Percentiles rank a stretch among this genome's conserved stretches.
These are phyloP conservation scores for Microtus oregoni DNA, from an alignment of 2,113 vertebrate species.

Conservation along the genomic window DNA sequence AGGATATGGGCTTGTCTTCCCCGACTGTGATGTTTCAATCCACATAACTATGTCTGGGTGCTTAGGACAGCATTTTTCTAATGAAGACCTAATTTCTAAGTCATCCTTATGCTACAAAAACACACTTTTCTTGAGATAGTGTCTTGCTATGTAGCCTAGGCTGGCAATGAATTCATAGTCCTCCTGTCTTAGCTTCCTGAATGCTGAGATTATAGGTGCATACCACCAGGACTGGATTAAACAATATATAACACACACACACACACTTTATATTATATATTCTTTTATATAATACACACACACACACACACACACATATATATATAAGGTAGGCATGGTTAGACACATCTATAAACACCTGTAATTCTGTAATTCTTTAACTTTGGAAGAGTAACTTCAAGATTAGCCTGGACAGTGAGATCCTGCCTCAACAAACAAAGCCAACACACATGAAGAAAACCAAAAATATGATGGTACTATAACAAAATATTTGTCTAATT, in stretches of 20 bases:
- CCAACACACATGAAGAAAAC: background rate
- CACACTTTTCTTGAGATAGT: background rate
- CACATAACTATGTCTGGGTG: no score
- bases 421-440: background rate
- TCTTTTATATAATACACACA: no score
- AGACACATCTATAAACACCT: background rate
- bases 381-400: background rate
- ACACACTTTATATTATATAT: no score
- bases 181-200: background rate
- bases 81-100: background rate
- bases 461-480: background rate
- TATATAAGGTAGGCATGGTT: no score
- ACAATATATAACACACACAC: no score
- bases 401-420: background rate
- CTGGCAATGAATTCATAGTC: background rate
- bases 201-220: background rate
- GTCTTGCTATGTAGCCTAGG: background rate
- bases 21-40: background rate
- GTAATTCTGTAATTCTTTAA: background rate
- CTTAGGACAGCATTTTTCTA: background rate
- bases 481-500: constrained; percentile 20
- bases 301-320: no score
- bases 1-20: background rate
- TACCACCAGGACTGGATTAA: background rate
- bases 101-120: background rate